Evolutionary conservation across 2,888 invertebrate genomes (phyloP), one percentile per base, ranked within the genome.

Genomic region (Aphodius sticticus): DNA sequence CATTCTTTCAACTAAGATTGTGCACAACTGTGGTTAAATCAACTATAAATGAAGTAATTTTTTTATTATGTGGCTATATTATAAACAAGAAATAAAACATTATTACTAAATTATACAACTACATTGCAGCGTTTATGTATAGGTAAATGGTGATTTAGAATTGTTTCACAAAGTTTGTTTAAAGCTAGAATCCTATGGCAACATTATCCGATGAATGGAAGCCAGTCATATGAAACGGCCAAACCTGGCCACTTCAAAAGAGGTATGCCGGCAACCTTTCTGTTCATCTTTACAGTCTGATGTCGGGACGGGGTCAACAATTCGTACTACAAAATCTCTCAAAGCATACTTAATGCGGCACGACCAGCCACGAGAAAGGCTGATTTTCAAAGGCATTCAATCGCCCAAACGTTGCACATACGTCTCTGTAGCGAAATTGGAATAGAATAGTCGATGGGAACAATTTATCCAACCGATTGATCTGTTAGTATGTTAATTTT

Each of bases 351-450:
- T 53, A 53, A 53, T 53, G 12, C 53, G 53, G 53, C 53, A 53
- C 53, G 53, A 2, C 53, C 1, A 1, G 12, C 53, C 6, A 5
- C 53, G 53, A 7, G 53, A 12, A 53, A 12, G 4, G 53, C 53
- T 53, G 53, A 53, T 53, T 53, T 53, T 53, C 53, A 53, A 53
- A 53, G 53, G 53, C 53, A 53, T 53, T 53, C 53, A 53, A 53
- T 53, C 7, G 53, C 12, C 7, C 1, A 53, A 53, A 12, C 2
- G 53, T 26, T 26, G 53, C 53, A 53, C 53, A 53, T 53, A 53
- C 4, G 53, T 12, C 6, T 9, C 53, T 5, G 7, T 53, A 53
- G 2, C 12, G 53, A 53, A 53, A 53, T 53, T 53, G 7, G 53
- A 53, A 53, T 53, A 53, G 26, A 53, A 53, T 53, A 53, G 53